phyloP scores from a whole-genome alignment of 2,888 invertebrate species.

The Palloptera scutellata region DNA sequence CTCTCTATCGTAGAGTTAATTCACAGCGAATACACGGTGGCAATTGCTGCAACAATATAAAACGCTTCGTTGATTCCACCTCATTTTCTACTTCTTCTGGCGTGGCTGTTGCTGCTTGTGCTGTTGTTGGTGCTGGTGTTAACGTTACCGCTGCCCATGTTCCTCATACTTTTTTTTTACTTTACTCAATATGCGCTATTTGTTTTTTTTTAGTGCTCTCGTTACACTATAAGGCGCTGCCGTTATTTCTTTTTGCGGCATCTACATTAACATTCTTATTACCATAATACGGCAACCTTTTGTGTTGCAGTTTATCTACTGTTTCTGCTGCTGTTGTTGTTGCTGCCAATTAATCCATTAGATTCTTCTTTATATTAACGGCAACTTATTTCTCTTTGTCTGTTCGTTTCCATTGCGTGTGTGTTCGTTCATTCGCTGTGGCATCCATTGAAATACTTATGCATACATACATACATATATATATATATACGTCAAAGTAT shows the following conservation, averaged over 20 bases:
- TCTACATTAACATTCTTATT: neutral
- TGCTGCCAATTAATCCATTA: conserved; percentile 12
- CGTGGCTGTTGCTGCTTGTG: neutral
- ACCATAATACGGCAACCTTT: neutral
- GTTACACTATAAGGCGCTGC: neutral
- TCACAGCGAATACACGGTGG: conserved; percentile 9
- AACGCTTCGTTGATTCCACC: conserved; percentile 6
- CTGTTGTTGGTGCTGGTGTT: neutral
- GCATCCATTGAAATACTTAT: too few relatives aligned
- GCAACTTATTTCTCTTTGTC: neutral
- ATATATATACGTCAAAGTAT: too few relatives aligned
- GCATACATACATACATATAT: too few relatives aligned
- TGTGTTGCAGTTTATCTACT: neutral
- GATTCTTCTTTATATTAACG: neutral
- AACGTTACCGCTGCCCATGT: neutral
- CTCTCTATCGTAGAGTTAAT: conserved; percentile 5
- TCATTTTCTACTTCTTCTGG: too few relatives aligned
- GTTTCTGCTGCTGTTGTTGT: conserved; percentile 20
- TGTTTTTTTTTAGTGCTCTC: neutral
- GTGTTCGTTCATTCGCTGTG: neutral
- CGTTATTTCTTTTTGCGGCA: neutral
- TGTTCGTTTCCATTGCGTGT: neutral
- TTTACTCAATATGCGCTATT: neutral
- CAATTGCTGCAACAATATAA: neutral
- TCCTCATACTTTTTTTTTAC: neutral